Conservation (phyloP, 2,797 vertebrate species). For the Microchirus variegatus region DNA sequence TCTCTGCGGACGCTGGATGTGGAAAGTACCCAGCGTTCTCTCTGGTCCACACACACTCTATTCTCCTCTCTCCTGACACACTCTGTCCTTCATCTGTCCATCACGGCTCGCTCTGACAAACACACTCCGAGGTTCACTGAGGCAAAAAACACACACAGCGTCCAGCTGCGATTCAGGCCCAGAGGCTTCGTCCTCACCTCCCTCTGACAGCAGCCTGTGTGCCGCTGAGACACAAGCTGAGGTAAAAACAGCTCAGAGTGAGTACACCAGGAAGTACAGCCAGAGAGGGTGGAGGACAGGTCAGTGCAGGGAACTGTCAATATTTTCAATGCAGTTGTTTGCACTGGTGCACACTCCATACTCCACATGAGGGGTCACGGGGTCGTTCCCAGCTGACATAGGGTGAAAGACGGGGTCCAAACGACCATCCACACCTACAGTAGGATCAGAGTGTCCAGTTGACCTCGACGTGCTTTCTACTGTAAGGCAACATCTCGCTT, state of each 20-base stretch:
- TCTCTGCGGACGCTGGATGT: too few species aligned
- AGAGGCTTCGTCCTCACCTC: slow-evolving; percentile 24
- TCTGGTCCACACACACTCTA: slow-evolving; percentile 1
- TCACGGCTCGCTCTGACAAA: slow-evolving; percentile 31
- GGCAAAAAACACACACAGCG: slow-evolving; percentile 50
- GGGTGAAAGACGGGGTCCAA: not conserved
- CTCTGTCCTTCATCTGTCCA: slow-evolving; percentile 16
- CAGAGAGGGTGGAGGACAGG: slow-evolving; percentile 3
- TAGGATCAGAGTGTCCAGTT: not conserved
- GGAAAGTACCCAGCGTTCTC: too few species aligned
- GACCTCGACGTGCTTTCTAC: not conserved
- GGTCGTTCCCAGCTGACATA: too few species aligned
- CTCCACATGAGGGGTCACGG: too few species aligned
- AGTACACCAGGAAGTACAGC: not conserved
- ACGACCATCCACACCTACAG: not conserved
- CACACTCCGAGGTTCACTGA: slow-evolving; percentile 46
- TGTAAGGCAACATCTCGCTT: too few species aligned
- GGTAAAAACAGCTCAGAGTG: slow-evolving; percentile 49
- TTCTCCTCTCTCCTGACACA: not conserved
- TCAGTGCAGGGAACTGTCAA: slow-evolving; percentile 17
- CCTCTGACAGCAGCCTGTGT: slow-evolving; percentile 17
- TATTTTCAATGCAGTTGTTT: not conserved
- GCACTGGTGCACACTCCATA: too few species aligned
- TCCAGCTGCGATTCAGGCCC: slow-evolving; percentile 62
- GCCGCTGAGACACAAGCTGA: slow-evolving; percentile 52